Percentiles rank a stretch among this genome's conserved stretches.
Conservation (phyloP, 2,797 vertebrate genomes). For the Denticeps clupeoides region DNA sequence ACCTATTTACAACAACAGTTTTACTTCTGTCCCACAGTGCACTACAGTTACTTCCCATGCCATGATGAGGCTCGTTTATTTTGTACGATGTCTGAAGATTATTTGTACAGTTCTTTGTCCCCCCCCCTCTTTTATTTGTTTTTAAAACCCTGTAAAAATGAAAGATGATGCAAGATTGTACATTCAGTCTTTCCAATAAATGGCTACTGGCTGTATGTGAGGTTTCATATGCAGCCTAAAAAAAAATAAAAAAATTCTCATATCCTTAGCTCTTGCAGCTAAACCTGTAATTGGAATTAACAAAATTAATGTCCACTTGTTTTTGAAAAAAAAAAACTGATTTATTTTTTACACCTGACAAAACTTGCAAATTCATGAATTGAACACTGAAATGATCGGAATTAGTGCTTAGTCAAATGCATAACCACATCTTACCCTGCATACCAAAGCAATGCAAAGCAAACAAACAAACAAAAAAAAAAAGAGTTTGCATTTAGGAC, state of each 20-base stretch:
- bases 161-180: constrained; percentile 43
- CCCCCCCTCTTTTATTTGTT: constrained; percentile 44
- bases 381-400: constrained; percentile 23
- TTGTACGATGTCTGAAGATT: constrained; percentile 59
- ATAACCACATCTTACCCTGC: constrained; percentile 18
- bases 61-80: constrained; percentile 33
- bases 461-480: background rate
- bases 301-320: no score
- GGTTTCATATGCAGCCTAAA: no score
- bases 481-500: background rate
- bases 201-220: constrained; percentile 33
- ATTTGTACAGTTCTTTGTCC: constrained; percentile 57
- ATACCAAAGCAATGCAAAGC: background rate
- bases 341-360: constrained; percentile 52
- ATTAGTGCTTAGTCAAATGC: constrained; percentile 22
- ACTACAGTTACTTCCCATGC: constrained; percentile 22
- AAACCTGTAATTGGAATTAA: no score
- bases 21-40: constrained; percentile 27
- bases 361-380: constrained; percentile 57
- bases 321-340: constrained; percentile 47
- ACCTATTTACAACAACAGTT: no score
- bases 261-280: no score
- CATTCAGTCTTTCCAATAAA: constrained; percentile 53
- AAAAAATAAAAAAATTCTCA: no score
- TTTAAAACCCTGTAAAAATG: constrained; percentile 42